Conservation (phyloP, 2,797 vertebrate genomes). For the Chaetophractus vellerosus region DNA sequence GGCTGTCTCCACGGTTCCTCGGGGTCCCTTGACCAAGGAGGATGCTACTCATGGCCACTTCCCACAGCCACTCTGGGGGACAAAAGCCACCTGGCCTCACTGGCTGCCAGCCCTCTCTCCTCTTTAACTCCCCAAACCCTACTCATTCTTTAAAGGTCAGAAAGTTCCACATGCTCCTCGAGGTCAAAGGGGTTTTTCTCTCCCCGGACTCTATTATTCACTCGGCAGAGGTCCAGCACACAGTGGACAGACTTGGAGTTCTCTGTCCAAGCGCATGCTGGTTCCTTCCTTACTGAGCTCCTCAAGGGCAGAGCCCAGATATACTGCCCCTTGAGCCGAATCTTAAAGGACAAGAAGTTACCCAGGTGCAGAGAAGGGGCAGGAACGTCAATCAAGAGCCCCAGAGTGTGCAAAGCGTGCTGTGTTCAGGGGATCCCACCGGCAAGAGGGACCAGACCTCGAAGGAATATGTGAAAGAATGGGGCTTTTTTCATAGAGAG, state of each 20-base stretch:
- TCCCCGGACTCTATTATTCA: background rate
- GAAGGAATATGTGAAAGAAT: background rate
- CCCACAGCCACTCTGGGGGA: background rate
- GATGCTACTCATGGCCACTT: background rate
- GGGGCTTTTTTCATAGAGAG: background rate
- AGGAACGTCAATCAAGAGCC: background rate
- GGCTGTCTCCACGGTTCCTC: background rate
- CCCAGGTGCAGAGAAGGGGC: background rate
- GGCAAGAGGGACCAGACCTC: background rate
- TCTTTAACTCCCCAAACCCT: background rate
- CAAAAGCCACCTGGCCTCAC: background rate
- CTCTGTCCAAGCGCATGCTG: background rate
- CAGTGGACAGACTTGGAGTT: background rate
- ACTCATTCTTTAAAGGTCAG: background rate
- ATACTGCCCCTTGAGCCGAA: background rate
- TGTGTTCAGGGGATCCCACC: background rate
- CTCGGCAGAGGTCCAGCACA: background rate
- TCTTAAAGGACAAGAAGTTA: constrained; percentile 37
- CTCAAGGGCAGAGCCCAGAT: background rate
- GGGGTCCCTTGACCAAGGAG: background rate
- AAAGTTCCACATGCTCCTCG: background rate
- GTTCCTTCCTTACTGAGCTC: background rate
- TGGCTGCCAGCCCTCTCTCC: background rate
- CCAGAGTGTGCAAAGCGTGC: background rate
- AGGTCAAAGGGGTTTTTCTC: background rate